Conservation (phyloP, 2,797 vertebrate genomes). For the Scolopax rusticola region DNA sequence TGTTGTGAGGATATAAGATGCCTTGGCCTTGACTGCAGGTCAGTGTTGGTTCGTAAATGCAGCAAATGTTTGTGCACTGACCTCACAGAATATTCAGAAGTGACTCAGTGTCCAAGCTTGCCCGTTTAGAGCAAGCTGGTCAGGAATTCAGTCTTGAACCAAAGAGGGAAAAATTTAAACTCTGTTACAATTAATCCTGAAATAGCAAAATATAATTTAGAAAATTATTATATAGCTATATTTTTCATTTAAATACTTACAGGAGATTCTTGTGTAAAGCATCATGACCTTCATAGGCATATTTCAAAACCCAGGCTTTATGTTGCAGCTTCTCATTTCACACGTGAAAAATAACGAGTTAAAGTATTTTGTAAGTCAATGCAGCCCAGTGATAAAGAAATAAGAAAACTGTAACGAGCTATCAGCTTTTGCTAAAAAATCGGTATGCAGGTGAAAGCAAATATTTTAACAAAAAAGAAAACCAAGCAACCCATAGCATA, state of each 20-base stretch:
- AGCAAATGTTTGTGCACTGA: neutral
- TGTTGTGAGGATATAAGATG: neutral
- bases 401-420: neutral
- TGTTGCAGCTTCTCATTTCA: neutral
- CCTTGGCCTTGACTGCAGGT: neutral
- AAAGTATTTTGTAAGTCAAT: neutral
- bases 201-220: neutral
- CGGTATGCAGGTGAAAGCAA: neutral
- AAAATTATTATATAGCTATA: neutral
- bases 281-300: fast-evolving
- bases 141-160: neutral
- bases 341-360: neutral
- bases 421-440: neutral
- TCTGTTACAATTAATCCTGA: neutral
- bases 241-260: neutral
- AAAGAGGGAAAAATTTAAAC: constrained; percentile 11
- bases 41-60: neutral
- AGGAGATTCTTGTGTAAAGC: neutral
- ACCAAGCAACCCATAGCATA: neutral
- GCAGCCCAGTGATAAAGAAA: neutral
- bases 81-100: neutral
- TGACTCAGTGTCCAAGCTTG: neutral
- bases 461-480: neutral
- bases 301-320: neutral
- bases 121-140: neutral